A percentile compares a stretch with the other conserved stretches of the same genome.
These are phyloP conservation scores for Heliconius congener DNA, from an alignment of 1,140 invertebrate species.

Conservation along the genomic window DNA sequence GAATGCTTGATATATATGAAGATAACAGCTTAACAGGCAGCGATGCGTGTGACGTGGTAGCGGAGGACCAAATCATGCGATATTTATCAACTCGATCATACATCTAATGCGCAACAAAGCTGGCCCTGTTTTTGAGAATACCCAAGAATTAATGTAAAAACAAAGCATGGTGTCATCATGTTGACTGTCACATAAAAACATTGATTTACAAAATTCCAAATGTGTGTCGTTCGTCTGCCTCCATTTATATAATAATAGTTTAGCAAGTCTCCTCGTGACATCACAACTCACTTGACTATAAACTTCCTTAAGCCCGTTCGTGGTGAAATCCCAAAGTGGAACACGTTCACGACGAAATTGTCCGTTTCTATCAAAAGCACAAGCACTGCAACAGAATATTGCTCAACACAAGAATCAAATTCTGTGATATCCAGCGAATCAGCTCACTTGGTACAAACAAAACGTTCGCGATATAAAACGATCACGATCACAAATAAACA, in stretches of 20 bases:
- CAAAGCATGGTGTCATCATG: background rate
- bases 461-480: slow-evolving; percentile 36
- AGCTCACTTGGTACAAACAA: slow-evolving; percentile 27
- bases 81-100: slow-evolving; percentile 26
- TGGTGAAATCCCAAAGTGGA: slow-evolving; percentile 78
- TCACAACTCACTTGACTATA: slow-evolving; percentile 75
- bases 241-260: slow-evolving; percentile 4
- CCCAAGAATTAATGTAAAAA: background rate
- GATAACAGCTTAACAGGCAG: slow-evolving; percentile 33
- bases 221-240: background rate
- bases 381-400: slow-evolving; percentile 76
- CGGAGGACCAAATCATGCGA: slow-evolving; percentile 19
- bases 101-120: background rate
- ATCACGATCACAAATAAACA: slow-evolving; percentile 43
- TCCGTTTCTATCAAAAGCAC: slow-evolving; percentile 75
- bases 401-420: slow-evolving; percentile 66
- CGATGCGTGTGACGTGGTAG: slow-evolving; percentile 31
- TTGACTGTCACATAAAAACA: background rate
- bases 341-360: slow-evolving; percentile 75
- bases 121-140: background rate
- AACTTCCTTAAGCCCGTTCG: slow-evolving; percentile 79
- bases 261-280: slow-evolving; percentile 24
- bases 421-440: slow-evolving; percentile 38
- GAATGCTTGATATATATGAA: slow-evolving; percentile 27
- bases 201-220: background rate